Evolutionary conservation across 2,888 invertebrate species (phyloP), one percentile per base, ranked within the genome.

Genomic region (Trissoscelio sp.): DNA sequence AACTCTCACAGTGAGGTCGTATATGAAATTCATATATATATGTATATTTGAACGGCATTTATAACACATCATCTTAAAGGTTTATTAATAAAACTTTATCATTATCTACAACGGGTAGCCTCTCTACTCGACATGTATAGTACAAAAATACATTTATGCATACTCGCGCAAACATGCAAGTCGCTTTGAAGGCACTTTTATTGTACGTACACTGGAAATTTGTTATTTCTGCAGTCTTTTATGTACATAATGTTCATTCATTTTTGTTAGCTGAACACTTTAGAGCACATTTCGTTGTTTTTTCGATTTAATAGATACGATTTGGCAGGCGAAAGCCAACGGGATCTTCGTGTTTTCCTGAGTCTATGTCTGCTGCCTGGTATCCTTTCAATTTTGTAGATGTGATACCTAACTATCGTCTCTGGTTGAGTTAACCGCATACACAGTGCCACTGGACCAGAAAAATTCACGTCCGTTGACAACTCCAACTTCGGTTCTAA

Each of bases 401-500:
- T 91, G 80, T 93, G 93, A 85, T 95, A 94, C 83, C 94, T 95
- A 84, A 86, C 92, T 3, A 92, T 84, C 18, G 94, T 93, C 74
- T 94, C 93, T 1, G 95, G 95, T 85, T 96, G 95, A 53, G 93
- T 93, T 11, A 97, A 93, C 88, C 95, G 94, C 92, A 97, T 93
- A 90, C 97, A 97, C 64, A 96, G 92, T 84, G 95, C 94, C n/a
- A 95, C 93, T 69, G 94, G 94, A 16, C 94, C 94, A 60, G 94
- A 95, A 88, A 97, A 97, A 87, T 97, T 95, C 34, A 96, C 93
- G 88, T 97, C 94, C 0, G 96, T 95, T 48, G 94, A 92, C 60
- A 96, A 92, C 86, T 94, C 94, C 12, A 97, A 92, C 87, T 94
- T 94, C 0, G 95, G 95, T 86, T 96, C 95, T 34, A 94, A 92